phyloP scores from a whole-genome alignment of 2,797 vertebrate species.

The Nannoperca australis region DNA sequence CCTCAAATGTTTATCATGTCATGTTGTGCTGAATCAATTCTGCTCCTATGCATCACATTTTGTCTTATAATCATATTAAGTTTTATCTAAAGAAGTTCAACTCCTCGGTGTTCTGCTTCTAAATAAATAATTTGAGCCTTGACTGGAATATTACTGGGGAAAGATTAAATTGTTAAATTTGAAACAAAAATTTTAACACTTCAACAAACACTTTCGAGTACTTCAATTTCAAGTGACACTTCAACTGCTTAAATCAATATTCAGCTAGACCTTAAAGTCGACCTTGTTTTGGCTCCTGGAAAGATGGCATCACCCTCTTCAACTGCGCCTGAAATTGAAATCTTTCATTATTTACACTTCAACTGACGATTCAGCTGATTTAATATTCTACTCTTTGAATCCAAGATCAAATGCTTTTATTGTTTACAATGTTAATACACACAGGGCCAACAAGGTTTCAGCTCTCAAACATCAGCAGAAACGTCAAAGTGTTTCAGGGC shows the following conservation, averaged over 20 bases:
- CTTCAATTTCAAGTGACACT: background rate
- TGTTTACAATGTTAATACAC: too few species aligned
- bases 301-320: background rate
- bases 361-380: background rate
- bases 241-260: background rate
- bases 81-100: constrained; percentile 3
- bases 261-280: background rate
- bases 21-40: background rate
- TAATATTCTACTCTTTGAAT: too few species aligned
- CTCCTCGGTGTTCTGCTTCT: background rate
- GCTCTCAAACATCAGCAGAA: background rate
- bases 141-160: constrained; percentile 12
- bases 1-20: background rate
- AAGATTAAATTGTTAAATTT: background rate
- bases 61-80: background rate
- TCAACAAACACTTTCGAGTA: background rate
- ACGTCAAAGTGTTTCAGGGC: background rate
- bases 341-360: background rate
- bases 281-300: background rate
- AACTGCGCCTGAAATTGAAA: too few species aligned
- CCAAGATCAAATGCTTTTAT: background rate
- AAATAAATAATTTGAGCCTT: constrained; percentile 17
- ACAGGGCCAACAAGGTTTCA: too few species aligned
- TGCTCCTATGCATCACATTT: background rate
- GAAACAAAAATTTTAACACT: background rate